phyloP scores from a whole-genome alignment of 2,888 invertebrate genomes.

The Kryphioiulus occultus region DNA sequence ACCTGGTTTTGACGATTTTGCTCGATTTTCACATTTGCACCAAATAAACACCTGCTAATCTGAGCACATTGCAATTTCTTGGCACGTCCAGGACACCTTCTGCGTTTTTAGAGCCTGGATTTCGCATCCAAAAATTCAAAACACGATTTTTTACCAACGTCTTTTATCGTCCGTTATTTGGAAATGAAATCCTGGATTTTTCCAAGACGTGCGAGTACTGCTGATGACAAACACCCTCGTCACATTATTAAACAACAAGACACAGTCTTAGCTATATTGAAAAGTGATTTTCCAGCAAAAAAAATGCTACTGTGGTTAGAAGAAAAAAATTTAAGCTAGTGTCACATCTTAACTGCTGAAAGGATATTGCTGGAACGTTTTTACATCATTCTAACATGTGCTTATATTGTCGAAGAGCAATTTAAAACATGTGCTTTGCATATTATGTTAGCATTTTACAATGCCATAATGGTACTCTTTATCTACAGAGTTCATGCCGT shows the following conservation, averaged over 20 bases:
- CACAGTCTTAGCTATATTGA: neutral
- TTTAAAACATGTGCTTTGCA: no score
- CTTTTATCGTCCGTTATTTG: constrained; percentile 13
- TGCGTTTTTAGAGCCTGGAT: constrained; percentile 29
- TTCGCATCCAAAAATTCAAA: constrained; percentile 11
- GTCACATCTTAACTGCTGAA: no score
- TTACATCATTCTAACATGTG: no score
- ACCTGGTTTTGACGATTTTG: no score
- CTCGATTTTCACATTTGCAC: no score
- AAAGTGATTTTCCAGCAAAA: neutral
- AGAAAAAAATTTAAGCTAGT: no score
- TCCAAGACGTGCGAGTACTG: constrained; percentile 1
- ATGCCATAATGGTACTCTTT: no score
- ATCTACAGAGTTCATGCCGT: no score
- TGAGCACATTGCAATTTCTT: neutral
- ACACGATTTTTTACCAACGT: neutral
- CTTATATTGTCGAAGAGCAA: no score
- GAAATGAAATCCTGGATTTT: constrained; percentile 30
- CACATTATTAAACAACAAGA: constrained; percentile 18
- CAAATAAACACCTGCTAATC: neutral
- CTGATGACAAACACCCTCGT: neutral
- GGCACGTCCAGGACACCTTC: constrained; percentile 12
- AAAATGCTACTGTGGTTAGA: neutral
- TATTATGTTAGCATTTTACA: no score
- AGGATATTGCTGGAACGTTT: no score